Evolutionary conservation across 1,140 invertebrate species (phyloP), one percentile per base, ranked within the genome.

Genomic region (Dreissena polymorpha): DNA sequence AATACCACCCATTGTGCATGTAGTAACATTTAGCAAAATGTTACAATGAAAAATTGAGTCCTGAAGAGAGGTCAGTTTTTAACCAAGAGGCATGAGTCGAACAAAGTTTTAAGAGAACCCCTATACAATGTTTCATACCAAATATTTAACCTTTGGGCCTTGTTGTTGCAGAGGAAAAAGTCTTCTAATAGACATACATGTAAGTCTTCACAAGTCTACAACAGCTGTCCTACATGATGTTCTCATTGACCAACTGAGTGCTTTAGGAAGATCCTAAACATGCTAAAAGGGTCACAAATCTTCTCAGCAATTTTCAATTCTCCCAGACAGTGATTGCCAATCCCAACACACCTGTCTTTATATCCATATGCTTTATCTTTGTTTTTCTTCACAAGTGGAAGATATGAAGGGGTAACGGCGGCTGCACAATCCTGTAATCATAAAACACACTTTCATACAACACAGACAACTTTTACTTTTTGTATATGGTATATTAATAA

Each of bases 361-460:
- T 96, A 95, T 0, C 96, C 96, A 91, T 98, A 99, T 2, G 93
- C 94, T 89, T 96, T 96, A 86, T 97, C 94, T 93, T 97, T 98
- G 91, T 98, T 96, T 90, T 96, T 96, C 88, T 96, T 91, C 0
- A 99, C 97, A 83, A 99, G 90, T 25, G 98, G 98, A 84, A 99
- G 89, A 89, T 99, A 99, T 0, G 97, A 98, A 1, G 98, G 97
- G 85, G 98, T 95, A 1, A 99, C 97, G 60, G 97, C 95, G 88
- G 97, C 95, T 8, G 97, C 97, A 93, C 98, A 99, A 21, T 95
- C 95, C 65, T 95, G 85, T 18, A 89, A 84, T 23, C 27, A 76
- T 87, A 85, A 55, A 85, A 83, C 57, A 74, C 18, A 64, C 12
- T 55, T 12, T 12, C 12, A 12, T 12, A 55, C 53, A 55, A 55